A percentile compares a stretch with the other conserved stretches of the same genome.
Conservation (phyloP, 2,113 vertebrate species). For the Neopipo cinnamomea region DNA sequence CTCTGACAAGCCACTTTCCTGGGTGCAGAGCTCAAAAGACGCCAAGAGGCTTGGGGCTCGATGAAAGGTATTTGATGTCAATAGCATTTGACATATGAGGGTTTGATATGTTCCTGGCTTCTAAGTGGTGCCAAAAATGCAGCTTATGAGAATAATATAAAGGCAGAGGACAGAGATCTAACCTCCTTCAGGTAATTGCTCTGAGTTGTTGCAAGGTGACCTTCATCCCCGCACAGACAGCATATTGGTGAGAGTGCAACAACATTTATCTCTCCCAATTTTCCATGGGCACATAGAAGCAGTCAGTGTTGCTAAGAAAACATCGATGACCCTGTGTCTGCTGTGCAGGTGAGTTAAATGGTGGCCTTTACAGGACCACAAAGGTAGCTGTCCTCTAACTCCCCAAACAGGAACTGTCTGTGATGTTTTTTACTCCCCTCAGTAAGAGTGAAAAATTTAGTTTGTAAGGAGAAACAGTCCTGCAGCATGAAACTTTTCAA, state of each 20-base stretch:
- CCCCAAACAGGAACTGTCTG: not conserved
- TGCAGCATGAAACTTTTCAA: not conserved
- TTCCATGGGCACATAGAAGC: not conserved
- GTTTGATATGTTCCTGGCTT: constrained; percentile 78
- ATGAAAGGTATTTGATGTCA: constrained; percentile 78
- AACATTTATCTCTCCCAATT: not conserved
- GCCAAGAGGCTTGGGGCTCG: constrained; percentile 60
- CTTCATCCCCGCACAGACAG: constrained; percentile 66
- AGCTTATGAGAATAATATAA: constrained; percentile 72
- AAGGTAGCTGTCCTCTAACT: not conserved
- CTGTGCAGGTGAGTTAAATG: not conserved
- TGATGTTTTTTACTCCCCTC: not conserved
- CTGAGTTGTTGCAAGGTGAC: constrained; percentile 80
- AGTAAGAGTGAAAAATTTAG: not conserved
- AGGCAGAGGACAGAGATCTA: constrained; percentile 66
- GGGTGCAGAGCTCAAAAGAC: constrained; percentile 67
- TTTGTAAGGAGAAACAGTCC: not conserved
- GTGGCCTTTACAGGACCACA: not conserved
- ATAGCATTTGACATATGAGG: constrained; percentile 76
- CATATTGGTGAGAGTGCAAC: constrained; percentile 20
- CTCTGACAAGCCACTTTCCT: constrained; percentile 83
- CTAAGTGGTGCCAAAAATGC: constrained; percentile 61
- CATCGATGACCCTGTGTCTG: not conserved
- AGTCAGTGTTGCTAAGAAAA: not conserved
- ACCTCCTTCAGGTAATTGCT: constrained; percentile 71